Evolutionary conservation across 2,888 invertebrate genomes (phyloP), one percentile per base, ranked within the genome.

Genomic region (Omphaloscelis lunosa): DNA sequence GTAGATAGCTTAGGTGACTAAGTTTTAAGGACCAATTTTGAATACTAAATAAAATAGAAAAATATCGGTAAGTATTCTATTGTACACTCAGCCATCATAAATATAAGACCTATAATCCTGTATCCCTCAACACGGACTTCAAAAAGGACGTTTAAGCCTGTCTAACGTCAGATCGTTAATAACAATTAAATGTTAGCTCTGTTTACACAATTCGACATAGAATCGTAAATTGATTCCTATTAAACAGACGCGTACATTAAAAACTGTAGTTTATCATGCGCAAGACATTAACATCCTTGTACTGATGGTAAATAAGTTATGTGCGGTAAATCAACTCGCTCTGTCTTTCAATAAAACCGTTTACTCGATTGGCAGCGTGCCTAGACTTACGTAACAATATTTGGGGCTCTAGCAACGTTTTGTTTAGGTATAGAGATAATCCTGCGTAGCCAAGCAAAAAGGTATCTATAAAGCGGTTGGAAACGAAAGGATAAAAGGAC

Each of bases 361-460:
- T 84, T 74, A 77, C 74, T 76, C 69, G 41, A 61, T 82, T 88
- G 88, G 88, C 88, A 85, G 27, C 71, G 75, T 82, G 88, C 85
- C 88, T 75, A 59, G 66, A 67, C 76, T 75, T 82, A 69, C 68
- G 67, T 73, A 65, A 82, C 51, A 82, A 72, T 80, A 59, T 83
- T 77, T 59, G 72, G 58, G 75, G 58, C 45, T 79, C 56, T 59
- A 77, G 23, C 29, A 74, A 65, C 61, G 29, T 59, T 59, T 8
- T 84, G 63, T 83, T 68, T 73, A n/a, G n/a, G 12, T 11, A 51
- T 51, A 51, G 2, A 51, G 51, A 51, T 51, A 51, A 51, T 51
- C 20, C 51, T 51, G 51, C 51, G 51, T 51, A 51, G 20, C 20
- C 20, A 51, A 72, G 72, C 51, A 34, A 72, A 72, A 68, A 27